A percentile compares a stretch with the other conserved stretches of the same genome.
phyloP scores from a whole-genome alignment of 1,140 invertebrate species.

The Heliconius hermathena region DNA sequence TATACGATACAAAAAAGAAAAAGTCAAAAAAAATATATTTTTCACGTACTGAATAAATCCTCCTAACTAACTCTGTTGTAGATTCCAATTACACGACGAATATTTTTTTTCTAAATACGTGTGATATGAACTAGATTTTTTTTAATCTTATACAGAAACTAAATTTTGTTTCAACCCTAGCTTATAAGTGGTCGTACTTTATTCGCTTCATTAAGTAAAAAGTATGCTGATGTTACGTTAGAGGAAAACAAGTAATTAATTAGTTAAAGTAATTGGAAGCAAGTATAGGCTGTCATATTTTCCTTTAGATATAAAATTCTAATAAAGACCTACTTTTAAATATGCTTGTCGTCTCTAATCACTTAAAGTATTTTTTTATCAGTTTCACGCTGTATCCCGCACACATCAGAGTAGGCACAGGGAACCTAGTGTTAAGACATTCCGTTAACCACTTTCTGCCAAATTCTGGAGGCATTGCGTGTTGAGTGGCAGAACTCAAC shows the following conservation, averaged over 20 bases:
- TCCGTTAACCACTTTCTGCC: too few relatives aligned
- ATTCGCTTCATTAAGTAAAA: slow-evolving; percentile 70
- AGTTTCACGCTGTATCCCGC: too few relatives aligned
- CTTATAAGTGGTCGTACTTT: slow-evolving; percentile 54
- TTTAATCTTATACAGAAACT: neutral
- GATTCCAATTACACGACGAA: neutral
- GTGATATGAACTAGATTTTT: too few relatives aligned
- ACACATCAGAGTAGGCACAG: too few relatives aligned
- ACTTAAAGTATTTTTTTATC: too few relatives aligned
- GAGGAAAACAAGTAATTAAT: slow-evolving; percentile 71
- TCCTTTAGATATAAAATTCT: slow-evolving; percentile 62
- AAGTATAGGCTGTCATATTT: slow-evolving; percentile 54
- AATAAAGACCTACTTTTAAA: slow-evolving; percentile 31
- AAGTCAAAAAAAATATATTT: neutral
- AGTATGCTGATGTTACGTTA: slow-evolving; percentile 71
- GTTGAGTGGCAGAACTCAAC: too few relatives aligned
- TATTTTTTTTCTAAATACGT: neutral
- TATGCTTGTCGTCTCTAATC: neutral
- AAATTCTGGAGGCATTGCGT: too few relatives aligned
- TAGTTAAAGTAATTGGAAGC: slow-evolving; percentile 71
- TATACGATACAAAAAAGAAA: too few relatives aligned
- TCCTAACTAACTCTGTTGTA: neutral
- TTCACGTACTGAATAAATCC: neutral
- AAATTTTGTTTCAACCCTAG: slow-evolving; percentile 47
- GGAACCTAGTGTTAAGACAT: too few relatives aligned